Base-by-base conservation (phyloP, 2,797 vertebrate genomes). In the Diceros bicornis region DNA sequence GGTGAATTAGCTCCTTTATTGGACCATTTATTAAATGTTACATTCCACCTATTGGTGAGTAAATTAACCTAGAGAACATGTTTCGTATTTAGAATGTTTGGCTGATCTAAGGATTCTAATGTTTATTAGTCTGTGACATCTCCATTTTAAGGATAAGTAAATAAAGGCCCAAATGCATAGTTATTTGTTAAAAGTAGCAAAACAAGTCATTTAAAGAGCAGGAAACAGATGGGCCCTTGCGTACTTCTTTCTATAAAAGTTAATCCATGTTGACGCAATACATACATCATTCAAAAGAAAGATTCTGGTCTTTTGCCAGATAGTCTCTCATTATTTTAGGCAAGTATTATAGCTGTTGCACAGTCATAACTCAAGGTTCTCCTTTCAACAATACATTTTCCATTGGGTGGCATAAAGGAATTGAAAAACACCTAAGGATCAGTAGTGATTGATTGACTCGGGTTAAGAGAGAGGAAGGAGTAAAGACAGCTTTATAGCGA, bases 81-180 rank as follows among this genome's bases (percentile, higher is more conserved):
- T 72, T 93, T 72, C 62, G 14, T 97, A 57, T 85, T 87, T 84
- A 91, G 44, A 91, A 77, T 85, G 50, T 91, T 83, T 82, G 85
- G 21, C 44, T 89, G 34, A 68, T 85, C 11, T 96, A 32, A 72
- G 64, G 59, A 52, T 27, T 89, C 44, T 88, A 12, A 20, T 44
- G 2, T 91, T 94, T 82, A 91, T 88, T 91, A 68, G 47, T 34
- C 27, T 55, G 21, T 81, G 68, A 81, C 12, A 32, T 72, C 64
- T 93, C 34, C 62, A 74, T 50, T 89, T 83, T 95, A 89, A 90
- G 74, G 61, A 34, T 72, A 55, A 90, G n/a, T 81, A 93, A 94
- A 90, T 82, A 92, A 89, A 92, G 68, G 6, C 27, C 84, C 57
- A 82, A 44, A 27, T 74, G 44, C 27, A 10, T 81, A 89, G 62